phyloP scores from a whole-genome alignment of 2,888 invertebrate species.

The Nudaria mundana region DNA sequence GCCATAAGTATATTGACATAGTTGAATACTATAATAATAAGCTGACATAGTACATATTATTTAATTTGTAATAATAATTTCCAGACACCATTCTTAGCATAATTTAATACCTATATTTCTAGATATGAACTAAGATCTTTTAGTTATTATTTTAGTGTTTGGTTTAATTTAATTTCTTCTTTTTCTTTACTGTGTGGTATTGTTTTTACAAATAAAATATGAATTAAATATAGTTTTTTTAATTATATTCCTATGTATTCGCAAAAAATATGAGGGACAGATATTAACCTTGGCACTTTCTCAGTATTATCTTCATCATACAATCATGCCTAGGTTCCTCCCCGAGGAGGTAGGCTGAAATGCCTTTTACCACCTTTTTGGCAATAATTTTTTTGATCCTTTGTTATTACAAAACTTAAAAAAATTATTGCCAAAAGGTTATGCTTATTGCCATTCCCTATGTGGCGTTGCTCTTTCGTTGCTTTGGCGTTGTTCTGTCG shows the following conservation, averaged over 20 bases:
- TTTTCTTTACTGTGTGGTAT: constrained; percentile 41
- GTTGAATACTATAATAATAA: constrained; percentile 33
- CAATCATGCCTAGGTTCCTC: too few species aligned
- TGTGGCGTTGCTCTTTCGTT: too few species aligned
- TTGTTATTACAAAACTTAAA: too few species aligned
- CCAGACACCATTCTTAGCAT: constrained; percentile 17
- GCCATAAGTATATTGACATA: constrained; percentile 34
- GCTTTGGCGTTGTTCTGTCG: too few species aligned
- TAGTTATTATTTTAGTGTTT: constrained; percentile 24
- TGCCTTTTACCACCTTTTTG: too few species aligned
- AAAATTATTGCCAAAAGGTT: too few species aligned
- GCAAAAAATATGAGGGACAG: too few species aligned
- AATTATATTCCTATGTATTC: neutral
- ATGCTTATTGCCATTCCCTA: too few species aligned
- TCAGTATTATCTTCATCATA: too few species aligned
- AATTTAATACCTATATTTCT: constrained; percentile 20
- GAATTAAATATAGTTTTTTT: neutral
- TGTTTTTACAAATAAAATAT: constrained; percentile 28
- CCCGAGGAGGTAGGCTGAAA: too few species aligned
- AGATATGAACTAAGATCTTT: constrained; percentile 34
- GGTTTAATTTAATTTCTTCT: constrained; percentile 21
- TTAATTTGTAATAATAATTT: constrained; percentile 50
- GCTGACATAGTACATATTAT: constrained; percentile 53
- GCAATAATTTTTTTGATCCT: too few species aligned
- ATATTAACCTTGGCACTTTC: too few species aligned